phyloP scores from a whole-genome alignment of 2,888 invertebrate species.

The Hypolimnas misippus region DNA sequence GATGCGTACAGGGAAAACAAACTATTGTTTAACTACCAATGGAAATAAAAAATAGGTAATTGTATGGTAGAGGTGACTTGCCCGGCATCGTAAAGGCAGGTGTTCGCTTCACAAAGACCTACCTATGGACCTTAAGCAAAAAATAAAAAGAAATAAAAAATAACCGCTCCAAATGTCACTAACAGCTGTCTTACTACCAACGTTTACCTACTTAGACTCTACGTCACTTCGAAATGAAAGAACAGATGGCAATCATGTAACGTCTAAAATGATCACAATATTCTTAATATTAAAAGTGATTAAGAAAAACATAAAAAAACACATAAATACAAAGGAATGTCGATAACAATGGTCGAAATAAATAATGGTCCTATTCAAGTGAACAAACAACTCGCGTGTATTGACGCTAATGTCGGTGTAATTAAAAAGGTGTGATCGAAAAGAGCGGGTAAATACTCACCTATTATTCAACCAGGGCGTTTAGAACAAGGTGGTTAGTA shows the following conservation, averaged over 20 bases:
- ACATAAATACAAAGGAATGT: not conserved
- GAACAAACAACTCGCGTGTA: slow-evolving; percentile 22
- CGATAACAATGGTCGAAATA: slow-evolving; percentile 8
- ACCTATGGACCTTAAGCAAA: slow-evolving; percentile 58
- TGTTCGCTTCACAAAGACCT: slow-evolving; percentile 68
- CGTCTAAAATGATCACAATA: not conserved
- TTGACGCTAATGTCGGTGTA: slow-evolving; percentile 17
- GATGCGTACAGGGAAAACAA: not conserved
- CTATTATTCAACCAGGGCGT: slow-evolving; percentile 53
- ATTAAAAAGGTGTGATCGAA: slow-evolving; percentile 37
- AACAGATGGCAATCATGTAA: slow-evolving; percentile 10
- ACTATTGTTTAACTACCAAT: slow-evolving; percentile 2
- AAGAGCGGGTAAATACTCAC: slow-evolving; percentile 58
- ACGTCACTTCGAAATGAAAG: slow-evolving; percentile 10
- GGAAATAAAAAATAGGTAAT: slow-evolving; percentile 17
- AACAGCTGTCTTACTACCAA: slow-evolving; percentile 72
- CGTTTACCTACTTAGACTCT: slow-evolving; percentile 41
- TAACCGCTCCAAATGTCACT: slow-evolving; percentile 68
- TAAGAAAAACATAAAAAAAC: no score
- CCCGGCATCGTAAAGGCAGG: slow-evolving; percentile 63
- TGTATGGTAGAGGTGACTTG: slow-evolving; percentile 56
- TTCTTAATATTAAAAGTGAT: not conserved
- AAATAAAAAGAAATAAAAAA: slow-evolving; percentile 58
- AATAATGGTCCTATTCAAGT: slow-evolving; percentile 7
- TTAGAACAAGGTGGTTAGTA: slow-evolving; percentile 55